These are phyloP conservation scores for Parnassius glacialis DNA, from an alignment of 2,888 invertebrate species.

Conservation along the genomic window DNA sequence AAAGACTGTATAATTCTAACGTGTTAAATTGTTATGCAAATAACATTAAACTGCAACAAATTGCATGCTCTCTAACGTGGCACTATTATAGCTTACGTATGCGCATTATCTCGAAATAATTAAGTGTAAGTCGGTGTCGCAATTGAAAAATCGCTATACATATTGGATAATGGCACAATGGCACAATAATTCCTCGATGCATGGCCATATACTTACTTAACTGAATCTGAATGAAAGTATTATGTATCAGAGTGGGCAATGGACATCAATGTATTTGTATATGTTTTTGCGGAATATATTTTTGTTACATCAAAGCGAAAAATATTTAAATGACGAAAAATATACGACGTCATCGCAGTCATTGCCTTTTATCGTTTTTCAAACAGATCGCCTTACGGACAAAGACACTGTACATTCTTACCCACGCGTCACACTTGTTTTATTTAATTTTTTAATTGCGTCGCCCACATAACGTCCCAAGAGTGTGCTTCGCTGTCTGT, in stretches of 20 bases:
- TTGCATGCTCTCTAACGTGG: constrained; percentile 47
- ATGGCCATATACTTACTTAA: constrained; percentile 9
- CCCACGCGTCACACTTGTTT: constrained; percentile 60
- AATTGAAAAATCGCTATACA: constrained; percentile 40
- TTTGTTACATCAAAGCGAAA: too few species aligned
- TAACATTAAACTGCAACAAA: constrained; percentile 46
- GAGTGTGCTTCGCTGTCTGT: constrained; percentile 20
- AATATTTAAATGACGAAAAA: too few species aligned
- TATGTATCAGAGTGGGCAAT: neutral
- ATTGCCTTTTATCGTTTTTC: constrained; percentile 17
- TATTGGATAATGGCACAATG: constrained; percentile 23
- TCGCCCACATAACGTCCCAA: constrained; percentile 53
- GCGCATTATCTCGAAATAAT: constrained; percentile 65
- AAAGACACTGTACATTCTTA: constrained; percentile 40
- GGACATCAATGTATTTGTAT: neutral
- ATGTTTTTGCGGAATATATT: neutral
- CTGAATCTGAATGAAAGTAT: neutral
- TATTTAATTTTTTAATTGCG: constrained; percentile 67
- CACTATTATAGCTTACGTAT: constrained; percentile 49
- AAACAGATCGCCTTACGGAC: constrained; percentile 30
- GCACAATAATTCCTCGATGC: constrained; percentile 4
- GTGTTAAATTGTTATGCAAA: constrained; percentile 58
- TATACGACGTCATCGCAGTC: constrained; percentile 3
- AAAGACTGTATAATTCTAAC: constrained; percentile 66
- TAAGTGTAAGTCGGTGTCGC: constrained; percentile 51